Evolutionary conservation across 2,113 vertebrate species (phyloP), one percentile per base, ranked within the genome.

Genomic region (Calyptomena viridis): DNA sequence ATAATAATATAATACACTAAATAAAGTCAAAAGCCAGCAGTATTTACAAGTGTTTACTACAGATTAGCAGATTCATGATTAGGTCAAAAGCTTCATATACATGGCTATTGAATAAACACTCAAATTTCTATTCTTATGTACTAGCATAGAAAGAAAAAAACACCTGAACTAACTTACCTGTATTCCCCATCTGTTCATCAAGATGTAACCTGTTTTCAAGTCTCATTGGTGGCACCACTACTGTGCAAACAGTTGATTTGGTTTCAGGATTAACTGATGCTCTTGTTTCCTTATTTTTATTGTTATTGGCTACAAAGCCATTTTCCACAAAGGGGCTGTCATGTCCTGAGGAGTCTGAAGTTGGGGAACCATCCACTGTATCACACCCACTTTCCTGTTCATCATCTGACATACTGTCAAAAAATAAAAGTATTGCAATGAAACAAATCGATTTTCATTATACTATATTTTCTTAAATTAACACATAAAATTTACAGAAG

Each of bases 331-430:
- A 99, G 2, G 99, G 99, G 96, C 99, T 99, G 95, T 98, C 98
- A 2, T 98, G 99, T 68, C 98, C 98, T 4, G 99, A 99, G 74
- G 98, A 98, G 62, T 99, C 98, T 3, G 99, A 99, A 27, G 98
- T 95, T 60, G 99, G 99, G 30, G 99, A 99, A 92, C 99, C 98
- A 83, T 99, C 99, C 94, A 99, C 99, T 0, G 99, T 99, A 93
- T 99, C 99, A 94, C 99, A 99, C 27, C 98, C 98, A 31, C 99
- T 99, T 93, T 99, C 99, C 87, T 98, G 99, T 60, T 99, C 99
- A 2, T 99, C 99, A 42, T 99, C 99, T 14, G 99, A 99, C 98
- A 99, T 99, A 62, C 99, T 99, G 97, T 3, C 74, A 83, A 50
- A 95, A 96, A 86, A 90, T 7, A 77, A 28, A 44, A 87, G 63